Evolutionary conservation across 2,797 vertebrate species (phyloP), one percentile per base, ranked within the genome.

Genomic region (Gymnopithys bicolor): DNA sequence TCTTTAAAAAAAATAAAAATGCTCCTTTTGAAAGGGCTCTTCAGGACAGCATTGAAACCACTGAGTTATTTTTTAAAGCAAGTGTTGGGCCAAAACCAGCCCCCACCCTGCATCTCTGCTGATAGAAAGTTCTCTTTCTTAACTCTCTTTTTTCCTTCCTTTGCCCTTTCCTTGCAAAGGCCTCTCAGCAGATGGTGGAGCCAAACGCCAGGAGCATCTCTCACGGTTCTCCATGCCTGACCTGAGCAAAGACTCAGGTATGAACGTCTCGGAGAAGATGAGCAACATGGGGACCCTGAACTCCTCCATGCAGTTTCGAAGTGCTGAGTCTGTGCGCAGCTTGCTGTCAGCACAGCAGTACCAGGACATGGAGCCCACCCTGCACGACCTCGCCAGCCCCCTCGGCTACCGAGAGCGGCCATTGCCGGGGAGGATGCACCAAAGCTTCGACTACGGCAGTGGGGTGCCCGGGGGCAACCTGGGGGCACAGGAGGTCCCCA

Each of bases 161-260:
- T 63, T 87, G 13, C 33, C 60, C 10, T 84, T 95, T 56, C 32
- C 85, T 91, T 71, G 7, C 48, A 60, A 56, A 99, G 99, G 99
- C 39, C 98, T 98, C 84, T 99, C 99, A 0, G 98, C 98, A 10
- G 99, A 99, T 1, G 98, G 99, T 5, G 98, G 98, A 19, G 98
- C 98, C 93, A 99, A 98, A 94, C 98, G 98, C 56, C 99, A 99
- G 96, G 99, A 99, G 97, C 99, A 99, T 80, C 98, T 99, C 49
- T 99, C 99, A 68, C 98, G 99, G 41, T 99, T 99, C 96, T 99
- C 99, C 27, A 99, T 99, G 99, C 99, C 99, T 0, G 99, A 99
- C 97, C 97, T 99, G 94, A 99, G 99, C 98, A 99, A 99, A 97
- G 99, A 99, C 98, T 99, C 99, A 0, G 99, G 99, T 51, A 99